Conservation (phyloP, 2,888 invertebrate species). For the Entomobrya multifasciata region DNA sequence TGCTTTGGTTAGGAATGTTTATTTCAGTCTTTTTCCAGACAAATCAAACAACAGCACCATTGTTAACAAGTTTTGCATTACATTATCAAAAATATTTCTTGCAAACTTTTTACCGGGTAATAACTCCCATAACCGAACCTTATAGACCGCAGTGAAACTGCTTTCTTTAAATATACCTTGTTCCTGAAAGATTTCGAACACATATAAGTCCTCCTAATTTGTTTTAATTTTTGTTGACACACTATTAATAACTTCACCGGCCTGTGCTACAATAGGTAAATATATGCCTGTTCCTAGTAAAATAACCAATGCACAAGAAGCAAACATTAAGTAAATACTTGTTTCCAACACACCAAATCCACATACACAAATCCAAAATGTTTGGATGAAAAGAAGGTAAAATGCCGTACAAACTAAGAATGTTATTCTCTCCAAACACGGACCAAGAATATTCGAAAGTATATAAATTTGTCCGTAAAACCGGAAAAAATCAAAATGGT, state of each 20-base stretch:
- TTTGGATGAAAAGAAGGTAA: not conserved
- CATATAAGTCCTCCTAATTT: not conserved
- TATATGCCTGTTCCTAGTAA: not conserved
- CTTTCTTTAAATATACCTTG: not conserved
- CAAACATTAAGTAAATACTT: not conserved
- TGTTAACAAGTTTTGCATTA: not conserved
- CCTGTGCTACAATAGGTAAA: not conserved
- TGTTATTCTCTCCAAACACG: not conserved
- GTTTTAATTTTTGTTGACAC: not conserved
- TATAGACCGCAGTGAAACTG: not conserved
- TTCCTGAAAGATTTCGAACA: not conserved
- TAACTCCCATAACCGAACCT: slow-evolving; percentile 7
- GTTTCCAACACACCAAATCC: not conserved
- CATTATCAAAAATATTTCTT: slow-evolving; percentile 21
- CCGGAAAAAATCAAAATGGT: not conserved
- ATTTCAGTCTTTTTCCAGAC: too few relatives aligned
- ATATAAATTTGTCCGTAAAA: not conserved
- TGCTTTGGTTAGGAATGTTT: too few relatives aligned
- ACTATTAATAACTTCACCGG: slow-evolving; percentile 31
- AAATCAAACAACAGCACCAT: too few relatives aligned
- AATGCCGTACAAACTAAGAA: not conserved
- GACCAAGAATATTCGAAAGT: not conserved
- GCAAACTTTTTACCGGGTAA: slow-evolving; percentile 4
- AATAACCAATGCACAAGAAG: not conserved
- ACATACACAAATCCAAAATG: not conserved